Percentiles rank a stretch among this genome's conserved stretches.
These are phyloP conservation scores for Talpa occidentalis DNA, from an alignment of 2,113 vertebrate species.

Conservation along the genomic window DNA sequence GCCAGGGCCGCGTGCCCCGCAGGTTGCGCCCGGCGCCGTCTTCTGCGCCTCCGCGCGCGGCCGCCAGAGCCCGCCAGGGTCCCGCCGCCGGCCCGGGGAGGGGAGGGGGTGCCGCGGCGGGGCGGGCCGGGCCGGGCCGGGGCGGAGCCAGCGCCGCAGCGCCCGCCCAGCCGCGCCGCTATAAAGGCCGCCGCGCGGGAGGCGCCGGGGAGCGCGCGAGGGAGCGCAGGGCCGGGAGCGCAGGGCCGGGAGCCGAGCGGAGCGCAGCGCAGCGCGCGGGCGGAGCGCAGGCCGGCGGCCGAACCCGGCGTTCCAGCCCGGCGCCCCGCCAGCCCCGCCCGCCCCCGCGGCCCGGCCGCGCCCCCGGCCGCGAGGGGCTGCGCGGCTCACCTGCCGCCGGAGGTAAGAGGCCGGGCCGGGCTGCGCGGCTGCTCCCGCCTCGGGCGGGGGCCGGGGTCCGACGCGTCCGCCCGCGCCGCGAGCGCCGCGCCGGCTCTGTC, in stretches of 20 bases:
- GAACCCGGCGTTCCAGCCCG: too few relatives aligned
- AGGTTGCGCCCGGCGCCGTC: not conserved
- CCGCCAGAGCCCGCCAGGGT: conserved; percentile 70
- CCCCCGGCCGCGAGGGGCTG: not conserved
- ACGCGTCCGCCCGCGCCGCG: not conserved
- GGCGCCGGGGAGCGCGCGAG: too few relatives aligned
- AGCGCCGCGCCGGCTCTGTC: not conserved
- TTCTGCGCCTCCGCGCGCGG: conserved; percentile 29
- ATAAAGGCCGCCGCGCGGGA: conserved; percentile 69
- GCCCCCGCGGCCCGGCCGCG: not conserved
- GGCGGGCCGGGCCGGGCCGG: conserved; percentile 57
- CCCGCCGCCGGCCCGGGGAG: conserved; percentile 50
- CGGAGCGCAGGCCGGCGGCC: not conserved
- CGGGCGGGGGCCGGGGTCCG: not conserved
- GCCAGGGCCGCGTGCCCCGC: accelerated
- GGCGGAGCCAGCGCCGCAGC: conserved; percentile 56
- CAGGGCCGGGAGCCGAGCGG: not conserved
- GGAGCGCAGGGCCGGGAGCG: not conserved
- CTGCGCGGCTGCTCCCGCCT: not conserved
- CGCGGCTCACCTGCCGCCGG: not conserved
- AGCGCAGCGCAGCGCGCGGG: not conserved
- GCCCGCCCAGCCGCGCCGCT: not conserved
- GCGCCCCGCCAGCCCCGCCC: not conserved
- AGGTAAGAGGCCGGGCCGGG: conserved; percentile 57
- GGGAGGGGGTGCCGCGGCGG: not conserved